phyloP scores from a whole-genome alignment of 1,140 invertebrate species.

The Heliconius himera region DNA sequence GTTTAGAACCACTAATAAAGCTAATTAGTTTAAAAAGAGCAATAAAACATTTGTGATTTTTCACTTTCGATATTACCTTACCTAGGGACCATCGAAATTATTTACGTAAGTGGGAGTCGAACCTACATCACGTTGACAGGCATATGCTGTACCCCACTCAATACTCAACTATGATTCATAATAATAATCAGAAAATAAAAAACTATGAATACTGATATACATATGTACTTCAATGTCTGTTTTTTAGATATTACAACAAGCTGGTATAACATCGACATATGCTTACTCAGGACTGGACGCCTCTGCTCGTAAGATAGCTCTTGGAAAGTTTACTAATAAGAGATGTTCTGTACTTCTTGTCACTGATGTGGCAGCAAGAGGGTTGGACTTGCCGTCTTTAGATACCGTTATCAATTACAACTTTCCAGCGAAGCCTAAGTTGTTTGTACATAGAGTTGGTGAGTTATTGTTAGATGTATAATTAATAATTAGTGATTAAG shows the following conservation, averaged over 20 bases:
- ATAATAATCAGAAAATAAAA: too few relatives aligned
- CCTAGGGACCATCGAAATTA: too few relatives aligned
- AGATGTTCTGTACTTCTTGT: constrained; percentile 93
- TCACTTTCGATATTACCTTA: too few relatives aligned
- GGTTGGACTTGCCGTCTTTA: constrained; percentile 97
- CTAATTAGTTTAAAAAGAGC: too few relatives aligned
- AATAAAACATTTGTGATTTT: too few relatives aligned
- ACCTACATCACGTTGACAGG: too few relatives aligned
- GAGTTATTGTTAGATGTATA: constrained; percentile 74
- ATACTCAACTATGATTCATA: too few relatives aligned
- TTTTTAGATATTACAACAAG: constrained; percentile 89
- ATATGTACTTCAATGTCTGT: not conserved
- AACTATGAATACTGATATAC: not conserved
- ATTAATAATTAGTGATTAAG: too few relatives aligned
- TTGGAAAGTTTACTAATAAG: constrained; percentile 93
- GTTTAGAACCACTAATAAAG: too few relatives aligned
- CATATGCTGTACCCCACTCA: too few relatives aligned
- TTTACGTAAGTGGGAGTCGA: too few relatives aligned
- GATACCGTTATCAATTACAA: constrained; percentile 99
- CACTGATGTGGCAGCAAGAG: constrained; percentile 98
- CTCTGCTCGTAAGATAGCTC: constrained; percentile 97
- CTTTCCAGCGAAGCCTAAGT: constrained; percentile 97
- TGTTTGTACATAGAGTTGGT: constrained; percentile 99
- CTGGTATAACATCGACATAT: constrained; percentile 92
- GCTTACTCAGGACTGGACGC: constrained; percentile 98